A percentile compares a stretch with the other conserved stretches of the same genome.
phyloP scores from a whole-genome alignment of 2,797 vertebrate species.

The Poeciliopsis turneri region DNA sequence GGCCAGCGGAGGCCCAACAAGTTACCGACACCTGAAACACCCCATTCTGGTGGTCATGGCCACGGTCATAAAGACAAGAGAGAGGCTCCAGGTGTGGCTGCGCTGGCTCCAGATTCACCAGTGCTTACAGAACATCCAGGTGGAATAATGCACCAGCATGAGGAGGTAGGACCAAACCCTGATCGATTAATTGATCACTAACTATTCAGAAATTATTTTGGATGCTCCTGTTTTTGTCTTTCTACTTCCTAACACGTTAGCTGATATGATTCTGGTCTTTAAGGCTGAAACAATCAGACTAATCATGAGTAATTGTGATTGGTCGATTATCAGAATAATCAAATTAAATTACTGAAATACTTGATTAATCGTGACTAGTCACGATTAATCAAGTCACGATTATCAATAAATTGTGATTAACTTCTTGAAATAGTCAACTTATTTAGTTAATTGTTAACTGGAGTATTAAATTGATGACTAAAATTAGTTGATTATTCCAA shows the following conservation, averaged over 20 bases:
- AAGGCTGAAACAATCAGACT: too few species aligned
- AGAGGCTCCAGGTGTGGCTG: conserved; percentile 78
- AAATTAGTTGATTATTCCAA: too few species aligned
- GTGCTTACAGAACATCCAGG: conserved; percentile 58
- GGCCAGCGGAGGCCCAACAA: conserved; percentile 51
- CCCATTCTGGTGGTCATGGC: conserved; percentile 15
- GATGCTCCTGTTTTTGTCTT: not conserved
- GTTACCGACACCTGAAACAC: conserved; percentile 14
- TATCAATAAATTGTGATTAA: too few species aligned
- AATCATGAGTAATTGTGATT: too few species aligned
- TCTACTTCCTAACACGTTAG: not conserved
- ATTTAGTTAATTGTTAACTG: too few species aligned
- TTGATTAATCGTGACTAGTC: too few species aligned
- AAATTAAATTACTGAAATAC: too few species aligned
- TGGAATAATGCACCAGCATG: conserved; percentile 78
- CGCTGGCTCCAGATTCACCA: conserved; percentile 44
- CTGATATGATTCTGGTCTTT: not conserved
- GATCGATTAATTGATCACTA: not conserved
- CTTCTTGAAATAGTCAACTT: too few species aligned
- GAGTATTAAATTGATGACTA: too few species aligned
- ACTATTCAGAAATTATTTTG: not conserved
- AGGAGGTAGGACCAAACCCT: conserved; percentile 82
- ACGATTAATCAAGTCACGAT: too few species aligned
- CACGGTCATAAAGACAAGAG: conserved; percentile 80
- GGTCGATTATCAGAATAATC: too few species aligned